Evolutionary conservation across 2,888 invertebrate species (phyloP), one percentile per base, ranked within the genome.

Genomic region (Andrena fulva): DNA sequence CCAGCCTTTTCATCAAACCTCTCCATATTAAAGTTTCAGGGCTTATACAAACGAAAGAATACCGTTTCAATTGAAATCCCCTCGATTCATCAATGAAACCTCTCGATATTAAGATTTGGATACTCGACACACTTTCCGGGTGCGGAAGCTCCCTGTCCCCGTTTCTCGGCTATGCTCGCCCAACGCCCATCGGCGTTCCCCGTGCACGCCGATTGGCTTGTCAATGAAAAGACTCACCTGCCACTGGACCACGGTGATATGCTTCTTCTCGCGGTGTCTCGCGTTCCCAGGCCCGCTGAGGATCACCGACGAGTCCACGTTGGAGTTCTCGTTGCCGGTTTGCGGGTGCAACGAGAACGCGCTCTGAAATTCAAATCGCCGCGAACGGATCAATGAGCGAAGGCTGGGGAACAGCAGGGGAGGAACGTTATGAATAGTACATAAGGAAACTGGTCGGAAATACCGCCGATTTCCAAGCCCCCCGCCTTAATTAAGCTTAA

Each of bases 261-360:
- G 91, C 90, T 95, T 95, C 71, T 94, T 94, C 73, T 93, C 92
- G 59, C 94, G 94, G 77, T 93, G 92, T 80, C 93, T 94, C 60
- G 94, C 91, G 89, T 95, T 95, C 31, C 95, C 95, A 67, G 95
- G 95, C 31, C 95, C 95, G 52, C 95, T 95, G 84, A 95, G 91
- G 10, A 95, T 91, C 67, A 95, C 94, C 42, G 95, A 93, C 77
- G 94, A 94, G 77, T 92, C 92, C 83, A 86, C 82, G 20, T 81
- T 75, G 66, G 71, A 16, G 52, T 54, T 87, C 8, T 94, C 94
- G 42, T 94, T 94, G 59, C 93, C 91, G 80, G 93, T 94, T 85
- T 94, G 94, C 79, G 95, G 94, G 90, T 94, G 94, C 87, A 96
- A 93, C 64, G 94, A 94, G 85, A 95, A 94, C 91, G 95, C 94